Evolutionary conservation across 2,888 invertebrate species (phyloP).

Genomic region (Torymus tubicola): DNA sequence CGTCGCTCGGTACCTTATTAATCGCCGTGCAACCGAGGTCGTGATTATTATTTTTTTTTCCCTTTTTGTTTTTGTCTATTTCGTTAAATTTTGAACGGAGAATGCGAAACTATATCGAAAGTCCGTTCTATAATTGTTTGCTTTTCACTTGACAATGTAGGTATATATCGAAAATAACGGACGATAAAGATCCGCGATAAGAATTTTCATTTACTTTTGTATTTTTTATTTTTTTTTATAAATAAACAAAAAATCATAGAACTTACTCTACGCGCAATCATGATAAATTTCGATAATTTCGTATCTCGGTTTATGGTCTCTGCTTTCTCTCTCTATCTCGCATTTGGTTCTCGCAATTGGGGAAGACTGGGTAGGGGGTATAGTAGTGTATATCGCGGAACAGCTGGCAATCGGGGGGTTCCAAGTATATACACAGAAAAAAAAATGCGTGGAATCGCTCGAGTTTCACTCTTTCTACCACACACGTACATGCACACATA

Average conservation of each 20-base stretch:
- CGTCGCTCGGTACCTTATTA: slow-evolving; percentile 17
- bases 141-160: too few relatives aligned
- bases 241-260: too few relatives aligned
- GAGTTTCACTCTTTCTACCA: slow-evolving; percentile 26
- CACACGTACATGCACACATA: too few relatives aligned
- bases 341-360: slow-evolving; percentile 46
- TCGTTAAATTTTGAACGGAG: slow-evolving; percentile 3
- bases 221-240: too few relatives aligned
- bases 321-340: slow-evolving; percentile 18
- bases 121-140: too few relatives aligned
- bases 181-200: too few relatives aligned
- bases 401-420: slow-evolving; percentile 33
- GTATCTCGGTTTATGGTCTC: not conserved
- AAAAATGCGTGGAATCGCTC: slow-evolving; percentile 46
- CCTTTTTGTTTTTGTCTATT: not conserved
- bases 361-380: slow-evolving; percentile 54
- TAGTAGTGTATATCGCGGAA: slow-evolving; percentile 22
- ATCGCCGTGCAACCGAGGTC: slow-evolving; percentile 10
- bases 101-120: slow-evolving; percentile 7
- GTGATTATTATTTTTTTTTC: not conserved
- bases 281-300: too few relatives aligned
- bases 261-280: too few relatives aligned
- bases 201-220: too few relatives aligned
- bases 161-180: too few relatives aligned
- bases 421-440: slow-evolving; percentile 8